A percentile compares a stretch with the other conserved stretches of the same genome.
These are phyloP conservation scores for Hypsibius dujardini DNA, from an alignment of 1,140 invertebrate genomes.

Conservation along the genomic window DNA sequence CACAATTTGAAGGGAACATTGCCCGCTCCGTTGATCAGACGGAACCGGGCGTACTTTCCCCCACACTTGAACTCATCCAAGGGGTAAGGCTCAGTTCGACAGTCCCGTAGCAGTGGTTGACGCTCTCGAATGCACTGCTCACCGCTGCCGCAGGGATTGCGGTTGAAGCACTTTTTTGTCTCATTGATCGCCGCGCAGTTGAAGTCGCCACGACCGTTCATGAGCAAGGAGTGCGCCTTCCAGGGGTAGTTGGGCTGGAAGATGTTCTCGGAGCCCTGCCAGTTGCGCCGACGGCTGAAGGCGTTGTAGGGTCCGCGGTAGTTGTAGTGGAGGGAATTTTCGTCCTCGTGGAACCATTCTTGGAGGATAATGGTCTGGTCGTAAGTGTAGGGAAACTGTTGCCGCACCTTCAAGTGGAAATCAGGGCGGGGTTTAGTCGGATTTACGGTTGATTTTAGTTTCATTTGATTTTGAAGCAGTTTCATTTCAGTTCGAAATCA, in stretches of 20 bases:
- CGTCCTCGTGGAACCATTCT: slow-evolving; percentile 15
- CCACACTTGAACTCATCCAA: slow-evolving; percentile 4
- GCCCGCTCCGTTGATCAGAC: slow-evolving; percentile 8
- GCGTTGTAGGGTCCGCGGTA: slow-evolving; percentile 15
- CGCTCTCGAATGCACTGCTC: too few relatives aligned
- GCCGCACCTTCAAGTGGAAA: not conserved
- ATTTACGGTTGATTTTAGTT: too few relatives aligned
- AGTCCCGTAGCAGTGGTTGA: not conserved
- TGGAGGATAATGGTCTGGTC: slow-evolving; percentile 13
- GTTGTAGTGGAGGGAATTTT: not conserved
- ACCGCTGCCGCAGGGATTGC: slow-evolving; percentile 10
- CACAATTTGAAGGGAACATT: not conserved
- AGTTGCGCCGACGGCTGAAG: not conserved
- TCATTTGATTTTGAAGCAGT: too few relatives aligned
- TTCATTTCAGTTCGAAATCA: too few relatives aligned
- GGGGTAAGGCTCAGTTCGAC: not conserved
- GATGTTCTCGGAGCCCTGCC: not conserved
- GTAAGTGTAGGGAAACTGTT: not conserved
- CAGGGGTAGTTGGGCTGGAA: slow-evolving; percentile 7
- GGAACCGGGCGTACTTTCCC: not conserved
- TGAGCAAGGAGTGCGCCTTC: not conserved
- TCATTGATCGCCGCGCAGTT: not conserved
- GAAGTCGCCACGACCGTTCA: slow-evolving; percentile 15
- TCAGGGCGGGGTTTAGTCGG: too few relatives aligned
- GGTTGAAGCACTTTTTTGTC: not conserved